Percentiles rank a stretch among this genome's conserved stretches.
These are phyloP conservation scores for Zosterops borbonicus DNA, from an alignment of 2,113 vertebrate species.

Conservation along the genomic window DNA sequence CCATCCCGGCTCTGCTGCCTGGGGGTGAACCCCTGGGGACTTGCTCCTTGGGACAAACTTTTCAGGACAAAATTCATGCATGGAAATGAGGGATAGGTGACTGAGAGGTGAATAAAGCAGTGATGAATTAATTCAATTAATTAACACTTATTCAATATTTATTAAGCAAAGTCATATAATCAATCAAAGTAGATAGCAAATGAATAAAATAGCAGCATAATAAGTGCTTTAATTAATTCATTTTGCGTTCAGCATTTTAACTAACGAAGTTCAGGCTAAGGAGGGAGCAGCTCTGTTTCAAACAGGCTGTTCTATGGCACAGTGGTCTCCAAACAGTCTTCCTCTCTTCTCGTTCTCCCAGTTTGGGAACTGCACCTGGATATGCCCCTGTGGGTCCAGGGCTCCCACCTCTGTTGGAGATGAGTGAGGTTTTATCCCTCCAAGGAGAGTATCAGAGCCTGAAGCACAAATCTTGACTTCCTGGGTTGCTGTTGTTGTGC, in stretches of 20 bases:
- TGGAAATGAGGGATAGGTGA: neutral
- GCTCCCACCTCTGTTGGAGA: neutral
- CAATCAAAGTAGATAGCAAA: neutral
- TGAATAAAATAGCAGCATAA: neutral
- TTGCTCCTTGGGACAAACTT: neutral
- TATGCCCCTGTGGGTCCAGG: neutral
- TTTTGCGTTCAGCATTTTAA: neutral
- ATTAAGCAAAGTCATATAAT: slow-evolving; percentile 15
- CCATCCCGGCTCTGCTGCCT: accelerated
- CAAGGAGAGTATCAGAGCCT: neutral
- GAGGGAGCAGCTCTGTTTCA: neutral
- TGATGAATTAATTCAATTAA: neutral
- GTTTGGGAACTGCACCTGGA: neutral
- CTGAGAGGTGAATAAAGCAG: neutral
- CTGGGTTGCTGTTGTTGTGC: neutral
- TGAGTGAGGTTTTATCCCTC: neutral
- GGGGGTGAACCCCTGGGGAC: neutral
- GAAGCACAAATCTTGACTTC: neutral
- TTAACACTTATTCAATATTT: slow-evolving; percentile 44
- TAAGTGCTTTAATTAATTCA: slow-evolving; percentile 27
- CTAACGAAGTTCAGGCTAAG: neutral
- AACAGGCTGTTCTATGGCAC: neutral
- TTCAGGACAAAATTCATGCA: neutral
- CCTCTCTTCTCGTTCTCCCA: neutral
- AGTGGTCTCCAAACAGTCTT: neutral